Base-by-base conservation (phyloP, 2,888 invertebrate genomes). In the Pyrgus malvae region DNA sequence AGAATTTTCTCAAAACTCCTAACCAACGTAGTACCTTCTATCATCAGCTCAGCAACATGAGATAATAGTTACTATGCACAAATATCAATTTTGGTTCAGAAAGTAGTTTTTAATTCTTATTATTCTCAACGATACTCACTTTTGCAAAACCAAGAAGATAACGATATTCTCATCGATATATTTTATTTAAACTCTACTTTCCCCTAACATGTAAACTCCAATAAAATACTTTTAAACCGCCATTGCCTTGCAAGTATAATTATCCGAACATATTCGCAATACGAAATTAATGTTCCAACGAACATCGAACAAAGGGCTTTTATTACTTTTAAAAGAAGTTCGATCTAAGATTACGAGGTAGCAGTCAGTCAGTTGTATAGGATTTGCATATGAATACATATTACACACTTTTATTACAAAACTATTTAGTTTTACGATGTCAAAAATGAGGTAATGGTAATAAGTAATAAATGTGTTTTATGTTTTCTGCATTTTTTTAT, bases 381-480 rank as follows among this genome's bases (percentile, higher is more conserved):
- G 27, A 78, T 79, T 79, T 75, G 70, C 79, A 79, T 79, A 67
- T 72, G 69, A 78, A 79, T 75, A 57, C 48, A 53, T n/a, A n/a
- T n/a, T n/a, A n/a, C 31, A 60, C 46, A 61, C 58, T 61, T 62
- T 63, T 62, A 45, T 58, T 57, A 25, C 37, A 38, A 50, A 57
- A 58, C 55, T 61, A 59, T 59, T 56, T n/a, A n/a, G n/a, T n/a
- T n/a, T n/a, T 54, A 56, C 53, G 21, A 50, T 33, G 45, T 29
- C 29, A 48, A 7, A 31, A 45, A 12, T 31, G 35, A 44, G 37
- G 44, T 25, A 29, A 53, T 7, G 16, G 25, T 27, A 33, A 33
- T 23, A 27, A 27, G 14, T 37, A 37, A 45, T 44, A 35, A 21
- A 21, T 17, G 23, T 25, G 12, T 16, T 42, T 8, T n/a, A 3